phyloP scores from a whole-genome alignment of 2,797 vertebrate species.

The Anabacerthia variegaticeps region DNA sequence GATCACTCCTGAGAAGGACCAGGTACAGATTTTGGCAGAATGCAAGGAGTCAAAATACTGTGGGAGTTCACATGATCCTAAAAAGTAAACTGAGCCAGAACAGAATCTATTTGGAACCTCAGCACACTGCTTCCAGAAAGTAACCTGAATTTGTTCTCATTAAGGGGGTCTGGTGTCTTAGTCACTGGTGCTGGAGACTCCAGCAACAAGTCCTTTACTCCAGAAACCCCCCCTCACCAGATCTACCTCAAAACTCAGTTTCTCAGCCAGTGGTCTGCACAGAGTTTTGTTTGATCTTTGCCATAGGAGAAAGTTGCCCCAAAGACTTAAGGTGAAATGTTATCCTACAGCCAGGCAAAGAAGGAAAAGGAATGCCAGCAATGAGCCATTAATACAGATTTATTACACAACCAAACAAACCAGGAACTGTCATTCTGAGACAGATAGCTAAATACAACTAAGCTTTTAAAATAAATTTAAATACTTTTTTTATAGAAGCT shows the following conservation, averaged over 20 bases:
- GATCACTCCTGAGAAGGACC: background rate
- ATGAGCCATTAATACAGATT: background rate
- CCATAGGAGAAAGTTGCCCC: background rate
- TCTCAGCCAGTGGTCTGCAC: background rate
- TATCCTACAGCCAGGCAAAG: background rate
- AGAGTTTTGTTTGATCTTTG: background rate
- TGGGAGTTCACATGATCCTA: background rate
- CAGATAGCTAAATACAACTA: background rate
- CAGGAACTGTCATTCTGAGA: background rate
- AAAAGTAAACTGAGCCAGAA: background rate
- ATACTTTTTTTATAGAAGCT: background rate
- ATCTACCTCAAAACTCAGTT: background rate
- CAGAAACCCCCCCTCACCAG: rapidly evolving
- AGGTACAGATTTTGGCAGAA: background rate
- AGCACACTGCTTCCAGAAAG: background rate
- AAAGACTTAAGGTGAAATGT: background rate
- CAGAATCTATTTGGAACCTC: background rate
- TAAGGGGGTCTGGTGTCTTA: background rate
- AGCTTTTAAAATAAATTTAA: background rate
- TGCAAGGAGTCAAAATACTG: background rate
- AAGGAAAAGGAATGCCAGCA: background rate
- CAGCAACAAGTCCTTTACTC: background rate
- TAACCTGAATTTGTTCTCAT: background rate
- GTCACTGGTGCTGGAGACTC: background rate
- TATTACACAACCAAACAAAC: background rate